A percentile compares a stretch with the other conserved stretches of the same genome.
These are phyloP conservation scores for Panthera leo DNA, from an alignment of 2,113 vertebrate species.

Conservation along the genomic window DNA sequence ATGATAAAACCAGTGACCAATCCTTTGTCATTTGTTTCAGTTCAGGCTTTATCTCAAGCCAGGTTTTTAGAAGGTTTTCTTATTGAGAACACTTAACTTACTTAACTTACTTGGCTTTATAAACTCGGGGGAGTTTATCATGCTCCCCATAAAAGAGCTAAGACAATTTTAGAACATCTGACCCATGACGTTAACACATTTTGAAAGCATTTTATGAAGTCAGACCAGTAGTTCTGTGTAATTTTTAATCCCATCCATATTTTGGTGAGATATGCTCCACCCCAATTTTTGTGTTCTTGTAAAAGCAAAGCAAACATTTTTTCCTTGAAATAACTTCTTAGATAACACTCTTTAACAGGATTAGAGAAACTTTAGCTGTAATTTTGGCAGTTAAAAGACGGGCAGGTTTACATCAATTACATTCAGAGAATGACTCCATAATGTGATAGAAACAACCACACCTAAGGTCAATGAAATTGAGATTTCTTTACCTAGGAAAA, in stretches of 20 bases:
- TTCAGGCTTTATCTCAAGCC: conserved; percentile 3
- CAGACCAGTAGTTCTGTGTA: neutral
- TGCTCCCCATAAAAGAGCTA: neutral
- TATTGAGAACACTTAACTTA: neutral
- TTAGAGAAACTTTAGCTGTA: conserved; percentile 15
- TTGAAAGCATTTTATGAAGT: neutral
- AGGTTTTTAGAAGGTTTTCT: neutral
- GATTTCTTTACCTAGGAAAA: neutral
- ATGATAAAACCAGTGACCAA: neutral
- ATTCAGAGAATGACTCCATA: neutral
- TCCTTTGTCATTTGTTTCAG: neutral
- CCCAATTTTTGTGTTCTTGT: neutral
- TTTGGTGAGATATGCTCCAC: neutral
- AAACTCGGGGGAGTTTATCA: neutral
- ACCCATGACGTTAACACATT: neutral
- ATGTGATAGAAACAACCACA: neutral
- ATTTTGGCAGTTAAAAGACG: neutral
- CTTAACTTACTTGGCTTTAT: conserved; percentile 11
- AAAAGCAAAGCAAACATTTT: conserved; percentile 30
- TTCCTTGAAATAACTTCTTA: neutral
- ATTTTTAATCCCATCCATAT: neutral
- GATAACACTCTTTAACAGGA: neutral
- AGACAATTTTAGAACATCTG: neutral
- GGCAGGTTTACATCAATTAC: neutral
- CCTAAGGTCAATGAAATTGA: neutral